phyloP scores from a whole-genome alignment of 1,140 invertebrate species.

The Caenorhabditis inopinata region DNA sequence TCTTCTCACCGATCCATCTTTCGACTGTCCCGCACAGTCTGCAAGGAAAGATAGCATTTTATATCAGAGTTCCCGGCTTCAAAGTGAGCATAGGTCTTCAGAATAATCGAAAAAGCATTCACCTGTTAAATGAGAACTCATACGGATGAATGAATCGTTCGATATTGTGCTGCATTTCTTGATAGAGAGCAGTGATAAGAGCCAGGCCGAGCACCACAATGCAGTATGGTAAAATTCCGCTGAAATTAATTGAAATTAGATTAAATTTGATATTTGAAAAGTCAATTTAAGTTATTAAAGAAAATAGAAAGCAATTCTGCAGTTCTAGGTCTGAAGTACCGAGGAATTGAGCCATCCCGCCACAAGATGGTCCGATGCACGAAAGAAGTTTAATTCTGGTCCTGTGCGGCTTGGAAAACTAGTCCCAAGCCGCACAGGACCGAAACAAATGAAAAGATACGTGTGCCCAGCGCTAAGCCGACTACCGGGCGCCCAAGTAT shows the following conservation, averaged over 20 bases:
- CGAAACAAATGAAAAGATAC: no score
- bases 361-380: no score
- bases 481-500: no score
- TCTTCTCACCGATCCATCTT: constrained; percentile 1
- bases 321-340: no score
- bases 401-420: no score
- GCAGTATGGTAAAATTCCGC: constrained; percentile 26
- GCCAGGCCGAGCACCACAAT: constrained; percentile 22
- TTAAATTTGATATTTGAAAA: background rate
- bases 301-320: no score
- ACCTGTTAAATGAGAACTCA: constrained; percentile 30
- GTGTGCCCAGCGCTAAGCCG: no score
- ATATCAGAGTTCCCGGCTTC: background rate
- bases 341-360: no score
- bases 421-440: no score
- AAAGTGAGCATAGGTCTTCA: background rate
- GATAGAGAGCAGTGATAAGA: constrained; percentile 15
- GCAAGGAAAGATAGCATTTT: background rate
- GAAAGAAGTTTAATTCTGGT: no score
- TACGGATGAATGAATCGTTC: constrained; percentile 20
- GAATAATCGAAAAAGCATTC: background rate
- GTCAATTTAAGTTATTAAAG: no score
- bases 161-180: constrained; percentile 36
- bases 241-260: constrained; percentile 10
- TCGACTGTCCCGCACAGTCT: constrained; percentile 19